phyloP scores from a whole-genome alignment of 2,888 invertebrate species.

The Apodemia duryi region DNA sequence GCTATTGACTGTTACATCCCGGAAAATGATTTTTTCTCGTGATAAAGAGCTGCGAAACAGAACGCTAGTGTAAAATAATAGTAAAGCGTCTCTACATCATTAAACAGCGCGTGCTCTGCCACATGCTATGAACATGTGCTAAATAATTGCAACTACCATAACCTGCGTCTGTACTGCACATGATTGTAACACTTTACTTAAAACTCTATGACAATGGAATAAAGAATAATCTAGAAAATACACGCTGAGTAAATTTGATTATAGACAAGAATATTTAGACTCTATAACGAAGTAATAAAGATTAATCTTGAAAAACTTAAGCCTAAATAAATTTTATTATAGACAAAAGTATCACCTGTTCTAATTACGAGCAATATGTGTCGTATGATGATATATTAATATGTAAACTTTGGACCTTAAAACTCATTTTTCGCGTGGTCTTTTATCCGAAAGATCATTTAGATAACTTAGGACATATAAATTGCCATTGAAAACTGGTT shows the following conservation, averaged over 20 bases:
- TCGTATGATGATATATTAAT: conserved; percentile 36
- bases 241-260: background rate
- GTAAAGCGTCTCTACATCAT: conserved; percentile 22
- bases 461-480: conserved; percentile 11
- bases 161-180: conserved; percentile 11
- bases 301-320: background rate
- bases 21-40: no score
- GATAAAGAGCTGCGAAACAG: background rate
- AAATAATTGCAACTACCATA: conserved; percentile 31
- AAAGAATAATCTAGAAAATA: background rate
- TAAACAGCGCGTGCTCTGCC: conserved; percentile 47
- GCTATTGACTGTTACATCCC: no score
- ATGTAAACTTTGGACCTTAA: conserved; percentile 19
- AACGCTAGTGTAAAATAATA: conserved; percentile 4
- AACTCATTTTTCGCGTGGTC: conserved; percentile 21
- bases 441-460: conserved; percentile 11
- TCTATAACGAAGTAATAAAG: background rate
- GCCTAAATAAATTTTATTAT: conserved; percentile 11
- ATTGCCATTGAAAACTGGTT: conserved; percentile 1
- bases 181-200: conserved; percentile 1
- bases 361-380: conserved; percentile 47
- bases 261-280: background rate
- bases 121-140: conserved; percentile 49
- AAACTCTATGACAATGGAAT: conserved; percentile 13
- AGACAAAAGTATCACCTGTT: conserved; percentile 41